Evolutionary conservation across 2,888 invertebrate genomes (phyloP).

Genomic region (Sepioteuthis lessoniana): DNA sequence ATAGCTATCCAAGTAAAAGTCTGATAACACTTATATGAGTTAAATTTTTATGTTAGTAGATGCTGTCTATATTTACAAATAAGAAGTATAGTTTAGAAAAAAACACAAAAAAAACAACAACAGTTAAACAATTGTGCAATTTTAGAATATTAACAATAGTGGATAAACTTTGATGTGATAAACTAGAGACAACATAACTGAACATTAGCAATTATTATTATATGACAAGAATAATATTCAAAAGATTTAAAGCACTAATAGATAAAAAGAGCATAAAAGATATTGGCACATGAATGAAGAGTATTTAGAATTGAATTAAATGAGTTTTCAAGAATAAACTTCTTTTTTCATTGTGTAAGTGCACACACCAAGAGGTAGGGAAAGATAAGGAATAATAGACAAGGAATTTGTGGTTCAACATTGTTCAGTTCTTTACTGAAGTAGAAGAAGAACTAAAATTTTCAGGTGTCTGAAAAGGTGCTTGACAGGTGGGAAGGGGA

Average conservation of each 20-base stretch:
- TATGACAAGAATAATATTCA: no score
- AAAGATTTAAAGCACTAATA: background rate
- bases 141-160: no score
- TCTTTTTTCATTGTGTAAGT: background rate
- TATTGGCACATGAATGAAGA: background rate
- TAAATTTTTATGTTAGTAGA: no score
- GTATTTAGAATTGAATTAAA: background rate
- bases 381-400: background rate
- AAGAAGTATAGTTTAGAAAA: no score
- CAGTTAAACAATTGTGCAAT: no score
- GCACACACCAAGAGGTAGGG: background rate
- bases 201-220: no score
- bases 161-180: no score
- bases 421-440: background rate
- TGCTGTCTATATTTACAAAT: no score
- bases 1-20: no score
- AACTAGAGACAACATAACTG: no score
- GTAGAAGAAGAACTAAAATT: background rate
- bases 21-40: no score
- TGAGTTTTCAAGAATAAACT: background rate
- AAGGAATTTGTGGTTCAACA: background rate
- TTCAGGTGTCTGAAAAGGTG: conserved; percentile 24
- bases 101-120: no score
- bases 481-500: background rate
- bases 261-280: background rate